Conservation (phyloP, 2,113 vertebrate genomes). For the Lycocorax pyrrhopterus region DNA sequence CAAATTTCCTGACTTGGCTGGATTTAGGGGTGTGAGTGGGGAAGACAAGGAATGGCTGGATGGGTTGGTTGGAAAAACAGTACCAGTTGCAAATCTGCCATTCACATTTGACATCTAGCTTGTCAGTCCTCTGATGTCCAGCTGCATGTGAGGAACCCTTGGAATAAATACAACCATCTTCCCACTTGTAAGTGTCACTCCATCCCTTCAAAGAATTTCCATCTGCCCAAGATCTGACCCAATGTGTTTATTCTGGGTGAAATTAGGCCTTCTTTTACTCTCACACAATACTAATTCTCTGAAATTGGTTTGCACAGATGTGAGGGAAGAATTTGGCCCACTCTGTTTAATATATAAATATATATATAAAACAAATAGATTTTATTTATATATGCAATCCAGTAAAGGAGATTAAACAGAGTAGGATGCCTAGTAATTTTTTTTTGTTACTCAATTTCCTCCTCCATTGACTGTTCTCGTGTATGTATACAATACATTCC, state of each 20-base stretch:
- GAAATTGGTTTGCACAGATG: slow-evolving; percentile 21
- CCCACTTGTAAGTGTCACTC: not conserved
- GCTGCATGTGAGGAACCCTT: not conserved
- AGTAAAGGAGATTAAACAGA: slow-evolving; percentile 42
- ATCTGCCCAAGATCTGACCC: not conserved
- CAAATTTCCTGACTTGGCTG: not conserved
- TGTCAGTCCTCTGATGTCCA: not conserved
- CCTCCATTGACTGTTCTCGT: not conserved
- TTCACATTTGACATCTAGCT: not conserved
- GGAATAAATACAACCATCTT: not conserved
- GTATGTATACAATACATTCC: slow-evolving; percentile 15
- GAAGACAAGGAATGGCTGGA: not conserved
- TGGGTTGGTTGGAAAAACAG: not conserved
- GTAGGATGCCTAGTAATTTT: not conserved
- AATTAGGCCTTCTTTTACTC: not conserved
- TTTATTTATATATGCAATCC: slow-evolving; percentile 55
- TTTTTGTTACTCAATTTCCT: not conserved
- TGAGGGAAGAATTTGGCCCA: slow-evolving; percentile 14
- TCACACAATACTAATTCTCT: not conserved
- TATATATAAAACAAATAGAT: slow-evolving; percentile 7
- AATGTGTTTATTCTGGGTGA: not conserved
- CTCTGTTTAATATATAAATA: slow-evolving; percentile 53
- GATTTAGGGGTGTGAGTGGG: not conserved
- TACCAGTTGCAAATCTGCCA: not conserved
- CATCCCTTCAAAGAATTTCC: not conserved